A percentile compares a stretch with the other conserved stretches of the same genome.
These are phyloP conservation scores for Zeugodacus cucurbitae DNA, from an alignment of 1,140 invertebrate genomes.

Conservation along the genomic window DNA sequence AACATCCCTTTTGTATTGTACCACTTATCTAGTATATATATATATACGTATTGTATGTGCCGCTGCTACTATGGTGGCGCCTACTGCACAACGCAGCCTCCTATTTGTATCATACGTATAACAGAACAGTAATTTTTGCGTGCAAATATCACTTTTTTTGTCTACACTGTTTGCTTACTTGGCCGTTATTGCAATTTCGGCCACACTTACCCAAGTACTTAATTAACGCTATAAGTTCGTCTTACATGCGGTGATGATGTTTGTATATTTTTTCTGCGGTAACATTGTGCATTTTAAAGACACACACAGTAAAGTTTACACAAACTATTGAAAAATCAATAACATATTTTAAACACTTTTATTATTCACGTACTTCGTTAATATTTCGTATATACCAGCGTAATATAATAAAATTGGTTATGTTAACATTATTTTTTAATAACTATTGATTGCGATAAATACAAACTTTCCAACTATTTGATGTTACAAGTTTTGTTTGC, in stretches of 20 bases:
- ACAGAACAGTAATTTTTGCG: not conserved
- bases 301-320: constrained; percentile 20
- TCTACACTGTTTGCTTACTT: constrained; percentile 14
- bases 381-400: not conserved
- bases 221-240: constrained; percentile 37
- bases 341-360: constrained; percentile 27
- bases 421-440: not conserved
- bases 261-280: constrained; percentile 26
- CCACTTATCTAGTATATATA: not conserved
- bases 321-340: constrained; percentile 37
- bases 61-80: not conserved
- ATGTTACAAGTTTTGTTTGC: constrained; percentile 6
- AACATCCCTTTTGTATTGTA: not conserved
- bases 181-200: not conserved
- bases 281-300: constrained; percentile 35
- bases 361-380: constrained; percentile 7
- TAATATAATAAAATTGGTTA: not conserved
- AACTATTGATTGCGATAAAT: constrained; percentile 3
- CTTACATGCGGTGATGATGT: constrained; percentile 14
- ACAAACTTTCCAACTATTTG: constrained; percentile 19
- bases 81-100: not conserved
- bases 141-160: not conserved
- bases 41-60: too few species aligned
- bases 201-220: constrained; percentile 32
- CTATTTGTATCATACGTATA: constrained; percentile 9